Conservation (phyloP, 2,113 vertebrate genomes). For the Gobio gobio region DNA sequence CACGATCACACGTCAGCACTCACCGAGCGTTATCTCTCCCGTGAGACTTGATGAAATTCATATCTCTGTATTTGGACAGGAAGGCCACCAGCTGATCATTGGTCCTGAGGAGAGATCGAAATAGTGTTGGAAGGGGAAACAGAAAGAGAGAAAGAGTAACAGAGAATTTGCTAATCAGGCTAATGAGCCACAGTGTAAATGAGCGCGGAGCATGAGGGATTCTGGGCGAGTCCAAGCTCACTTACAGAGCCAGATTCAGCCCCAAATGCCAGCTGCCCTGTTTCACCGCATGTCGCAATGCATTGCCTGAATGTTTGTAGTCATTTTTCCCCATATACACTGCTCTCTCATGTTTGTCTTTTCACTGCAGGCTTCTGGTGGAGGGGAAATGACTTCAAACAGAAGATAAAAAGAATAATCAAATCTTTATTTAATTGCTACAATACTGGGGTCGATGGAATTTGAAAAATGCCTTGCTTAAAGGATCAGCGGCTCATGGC, state of each 20-base stretch:
- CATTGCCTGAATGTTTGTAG: conserved; percentile 7
- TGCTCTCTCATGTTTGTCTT: not conserved
- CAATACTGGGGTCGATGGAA: not conserved
- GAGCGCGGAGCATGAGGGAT: conserved; percentile 51
- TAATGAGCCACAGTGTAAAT: conserved; percentile 55
- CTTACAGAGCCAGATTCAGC: conserved; percentile 44
- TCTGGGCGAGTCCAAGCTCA: conserved; percentile 46
- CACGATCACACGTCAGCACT: conserved; percentile 19
- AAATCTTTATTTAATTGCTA: not conserved
- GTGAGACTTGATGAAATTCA: conserved; percentile 99
- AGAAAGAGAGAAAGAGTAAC: not conserved
- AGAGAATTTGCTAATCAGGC: conserved; percentile 39
- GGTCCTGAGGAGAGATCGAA: conserved; percentile 77
- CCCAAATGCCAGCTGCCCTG: conserved; percentile 7
- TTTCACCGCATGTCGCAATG: not conserved
- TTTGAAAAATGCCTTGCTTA: not conserved
- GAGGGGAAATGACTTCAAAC: not conserved
- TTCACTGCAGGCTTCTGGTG: conserved; percentile 2
- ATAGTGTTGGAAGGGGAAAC: conserved; percentile 1
- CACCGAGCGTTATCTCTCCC: conserved; percentile 98
- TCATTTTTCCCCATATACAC: not conserved
- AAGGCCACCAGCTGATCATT: conserved; percentile 97
- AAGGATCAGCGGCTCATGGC: not conserved
- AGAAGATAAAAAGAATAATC: conserved; percentile 8
- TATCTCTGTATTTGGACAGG: conserved; percentile 92